A percentile compares a stretch with the other conserved stretches of the same genome.
These are phyloP conservation scores for Leptoclinus maculatus DNA, from an alignment of 2,797 vertebrate species.

Conservation along the genomic window DNA sequence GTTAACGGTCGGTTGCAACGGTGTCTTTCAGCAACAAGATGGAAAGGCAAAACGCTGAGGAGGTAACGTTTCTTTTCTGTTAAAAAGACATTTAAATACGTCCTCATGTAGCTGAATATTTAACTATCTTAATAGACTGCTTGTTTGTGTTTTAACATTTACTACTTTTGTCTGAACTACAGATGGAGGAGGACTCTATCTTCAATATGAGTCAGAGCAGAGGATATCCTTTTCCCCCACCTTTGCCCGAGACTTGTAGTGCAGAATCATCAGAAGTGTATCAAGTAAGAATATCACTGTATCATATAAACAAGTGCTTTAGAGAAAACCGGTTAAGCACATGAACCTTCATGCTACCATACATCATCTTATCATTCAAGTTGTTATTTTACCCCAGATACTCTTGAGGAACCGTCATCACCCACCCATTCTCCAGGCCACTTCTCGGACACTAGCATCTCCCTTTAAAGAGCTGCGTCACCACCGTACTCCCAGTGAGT, in stretches of 20 bases:
- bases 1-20: neutral
- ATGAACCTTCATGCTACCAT: neutral
- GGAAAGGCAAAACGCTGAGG: too few species aligned
- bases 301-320: neutral
- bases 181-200: constrained; percentile 76
- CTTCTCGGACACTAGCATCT: constrained; percentile 82
- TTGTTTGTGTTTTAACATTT: neutral
- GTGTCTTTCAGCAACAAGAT: neutral
- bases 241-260: constrained; percentile 57
- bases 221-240: constrained; percentile 57
- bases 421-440: constrained; percentile 89
- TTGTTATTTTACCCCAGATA: constrained; percentile 67
- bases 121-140: neutral
- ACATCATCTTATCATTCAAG: neutral
- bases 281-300: constrained; percentile 75
- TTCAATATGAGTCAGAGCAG: constrained; percentile 80
- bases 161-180: constrained; percentile 19
- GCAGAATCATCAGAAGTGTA: constrained; percentile 78
- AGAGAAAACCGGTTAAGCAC: neutral
- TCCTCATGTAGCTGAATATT: neutral
- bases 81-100: too few species aligned
- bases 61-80: too few species aligned
- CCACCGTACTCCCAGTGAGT: constrained; percentile 85
- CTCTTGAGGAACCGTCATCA: constrained; percentile 72
- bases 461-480: constrained; percentile 88